These are phyloP conservation scores for Palythoa grandiflora DNA, from an alignment of 92 coral and sea anemone genomes.

Conservation along the genomic window DNA sequence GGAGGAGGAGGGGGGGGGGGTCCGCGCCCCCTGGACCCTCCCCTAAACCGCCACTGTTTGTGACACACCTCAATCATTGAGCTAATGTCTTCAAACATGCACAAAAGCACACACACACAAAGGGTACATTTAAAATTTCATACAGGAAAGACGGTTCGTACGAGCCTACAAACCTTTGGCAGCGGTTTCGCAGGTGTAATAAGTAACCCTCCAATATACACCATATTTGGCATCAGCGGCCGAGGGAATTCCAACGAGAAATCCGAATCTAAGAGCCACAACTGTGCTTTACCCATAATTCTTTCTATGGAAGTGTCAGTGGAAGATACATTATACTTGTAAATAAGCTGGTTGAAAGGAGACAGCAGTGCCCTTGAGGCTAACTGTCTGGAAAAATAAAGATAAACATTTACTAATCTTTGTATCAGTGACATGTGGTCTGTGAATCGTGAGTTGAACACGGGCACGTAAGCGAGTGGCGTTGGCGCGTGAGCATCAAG, in stretches of 20 bases:
- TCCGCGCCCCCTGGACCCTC: too few species aligned
- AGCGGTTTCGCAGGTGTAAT: slow-evolving; percentile 15
- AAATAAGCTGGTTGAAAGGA: slow-evolving; percentile 17
- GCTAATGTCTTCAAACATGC: too few species aligned
- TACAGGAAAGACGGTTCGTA: too few species aligned
- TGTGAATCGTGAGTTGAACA: slow-evolving; percentile 43
- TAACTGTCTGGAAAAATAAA: slow-evolving; percentile 31
- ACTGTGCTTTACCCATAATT: slow-evolving; percentile 44
- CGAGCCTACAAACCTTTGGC: slow-evolving; percentile 21
- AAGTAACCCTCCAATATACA: slow-evolving; percentile 35
- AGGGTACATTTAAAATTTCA: too few species aligned
- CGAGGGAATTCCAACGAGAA: slow-evolving; percentile 48
- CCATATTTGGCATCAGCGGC: slow-evolving; percentile 46
- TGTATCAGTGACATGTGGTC: slow-evolving; percentile 28
- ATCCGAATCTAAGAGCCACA: slow-evolving; percentile 43
- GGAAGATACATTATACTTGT: slow-evolving; percentile 29
- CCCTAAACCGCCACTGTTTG: too few species aligned
- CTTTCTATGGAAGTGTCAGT: not conserved
- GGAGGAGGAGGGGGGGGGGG: too few species aligned
- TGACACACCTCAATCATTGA: too few species aligned
- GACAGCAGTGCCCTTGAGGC: not conserved
- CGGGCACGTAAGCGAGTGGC: slow-evolving; percentile 42
- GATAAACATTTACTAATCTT: not conserved
- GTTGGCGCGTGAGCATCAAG: slow-evolving; percentile 35
- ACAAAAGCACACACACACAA: too few species aligned